Evolutionary conservation across 2,888 invertebrate species (phyloP).

Genomic region (Protodeltote pygarga): DNA sequence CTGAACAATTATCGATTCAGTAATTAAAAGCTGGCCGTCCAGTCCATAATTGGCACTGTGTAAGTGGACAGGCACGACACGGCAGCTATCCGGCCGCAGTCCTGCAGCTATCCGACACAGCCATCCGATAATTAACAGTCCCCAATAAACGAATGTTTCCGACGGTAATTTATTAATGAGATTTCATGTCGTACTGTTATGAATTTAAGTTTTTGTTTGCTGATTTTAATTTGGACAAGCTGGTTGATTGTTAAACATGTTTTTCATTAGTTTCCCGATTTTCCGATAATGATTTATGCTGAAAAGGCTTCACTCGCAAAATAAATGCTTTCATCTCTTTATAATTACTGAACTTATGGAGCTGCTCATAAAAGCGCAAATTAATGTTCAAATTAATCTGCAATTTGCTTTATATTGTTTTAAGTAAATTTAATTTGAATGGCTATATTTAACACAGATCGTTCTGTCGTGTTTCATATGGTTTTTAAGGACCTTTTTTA

Average conservation of each 20-base stretch:
- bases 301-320: conserved; percentile 4
- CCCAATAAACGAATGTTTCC: conserved; percentile 28
- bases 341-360: conserved; percentile 6
- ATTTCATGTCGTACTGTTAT: conserved; percentile 23
- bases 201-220: conserved; percentile 21
- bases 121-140: conserved; percentile 37
- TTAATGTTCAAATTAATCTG: conserved; percentile 12
- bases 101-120: conserved; percentile 3
- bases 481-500: too few species aligned
- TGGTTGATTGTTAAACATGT: conserved; percentile 1
- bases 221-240: conserved; percentile 11
- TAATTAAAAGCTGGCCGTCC: conserved; percentile 52
- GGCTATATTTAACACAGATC: too few species aligned
- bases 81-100: conserved; percentile 22
- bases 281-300: conserved; percentile 2
- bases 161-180: conserved; percentile 36
- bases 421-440: too few species aligned
- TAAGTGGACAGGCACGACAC: conserved; percentile 22
- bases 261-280: conserved; percentile 4
- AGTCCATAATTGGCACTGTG: conserved; percentile 37
- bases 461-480: too few species aligned
- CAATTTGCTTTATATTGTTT: too few species aligned
- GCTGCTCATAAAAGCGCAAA: not conserved
- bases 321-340: conserved; percentile 9
- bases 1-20: conserved; percentile 45